phyloP scores from a whole-genome alignment of 2,113 vertebrate genomes.

The Picathartes gymnocephalus region DNA sequence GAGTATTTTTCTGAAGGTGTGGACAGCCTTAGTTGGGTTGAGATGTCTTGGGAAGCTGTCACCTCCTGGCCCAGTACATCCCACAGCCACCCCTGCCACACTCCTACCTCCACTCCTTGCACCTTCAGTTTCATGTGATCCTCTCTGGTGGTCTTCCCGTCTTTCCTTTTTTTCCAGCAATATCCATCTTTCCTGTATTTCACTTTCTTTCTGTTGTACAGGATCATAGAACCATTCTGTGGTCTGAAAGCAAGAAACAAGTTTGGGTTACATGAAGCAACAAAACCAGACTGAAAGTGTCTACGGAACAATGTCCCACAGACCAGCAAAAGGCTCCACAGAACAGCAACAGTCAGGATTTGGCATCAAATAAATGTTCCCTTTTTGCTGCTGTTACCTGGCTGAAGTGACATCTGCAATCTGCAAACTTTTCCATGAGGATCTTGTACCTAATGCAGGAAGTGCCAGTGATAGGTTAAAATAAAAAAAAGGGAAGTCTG shows the following conservation, averaged over 20 bases:
- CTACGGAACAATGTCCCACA: background rate
- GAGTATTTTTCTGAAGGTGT: background rate
- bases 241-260: slow-evolving; percentile 81
- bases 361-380: background rate
- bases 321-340: background rate
- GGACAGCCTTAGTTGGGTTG: background rate
- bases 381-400: slow-evolving; percentile 21
- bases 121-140: slow-evolving; percentile 99
- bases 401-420: slow-evolving; percentile 36
- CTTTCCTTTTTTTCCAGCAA: slow-evolving; percentile 99
- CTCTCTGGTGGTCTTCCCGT: slow-evolving; percentile 96
- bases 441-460: slow-evolving; percentile 49
- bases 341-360: slow-evolving; percentile 29
- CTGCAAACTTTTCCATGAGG: slow-evolving; percentile 33
- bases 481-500: background rate
- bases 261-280: slow-evolving; percentile 34
- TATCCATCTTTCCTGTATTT: slow-evolving; percentile 99
- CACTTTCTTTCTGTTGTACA: slow-evolving; percentile 99
- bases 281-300: background rate
- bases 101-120: slow-evolving; percentile 97
- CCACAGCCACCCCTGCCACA: background rate
- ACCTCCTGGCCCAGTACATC: background rate
- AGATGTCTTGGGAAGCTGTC: accelerated
- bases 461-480: slow-evolving; percentile 22
- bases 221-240: slow-evolving; percentile 99